Base-by-base conservation (phyloP, 1,140 invertebrate species). In the Penaeus vannamei region DNA sequence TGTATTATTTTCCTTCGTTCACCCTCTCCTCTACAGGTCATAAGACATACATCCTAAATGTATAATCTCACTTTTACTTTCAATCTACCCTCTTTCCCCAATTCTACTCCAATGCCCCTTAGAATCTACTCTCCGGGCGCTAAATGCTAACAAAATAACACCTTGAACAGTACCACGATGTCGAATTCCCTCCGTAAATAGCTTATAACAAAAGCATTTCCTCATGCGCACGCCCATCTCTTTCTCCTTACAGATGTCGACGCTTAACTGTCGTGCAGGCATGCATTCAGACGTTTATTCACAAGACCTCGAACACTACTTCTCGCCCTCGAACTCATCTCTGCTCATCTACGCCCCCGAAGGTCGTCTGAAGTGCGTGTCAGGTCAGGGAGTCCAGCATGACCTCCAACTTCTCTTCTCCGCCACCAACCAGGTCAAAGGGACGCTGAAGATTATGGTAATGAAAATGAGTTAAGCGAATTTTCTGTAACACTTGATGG, bases 391-490 rank as follows among this genome's bases (percentile, higher is more conserved):
- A 1, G n/a, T 42, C 23, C 59, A 85, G n/a, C 29, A 60, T 46
- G 2, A 32, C 0, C 59, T 85, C 10, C 66, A 46, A 2, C 23
- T 85, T 8, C 19, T 85, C 46, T 85, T 32, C 61, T 66, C 84
- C 60, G 84, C 29, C 2, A 46, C 46, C 23, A 77, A 76, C n/a
- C 42, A 61, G 61, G 32, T 22, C 8, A 85, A 22, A 59, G 84
- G 66, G 32, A 85, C 59, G 46, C 12, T 85, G 8, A 85, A 64
- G 2, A 64, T 85, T 32, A 66, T 76, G 84, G 84, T 85, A 59
- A 42, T 12, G 42, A 32, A 42, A 26, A 32, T 80, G 42, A 12
- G 77, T 10, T 8, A 29, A 29, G 20, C 32, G 4, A 8, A 26
- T 23, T 79, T 23, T 60, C 23, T 81, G 79, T 53, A 46, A 42